Evolutionary conservation across 2,113 vertebrate species (phyloP).

Genomic region (Scartelaos histophorus): DNA sequence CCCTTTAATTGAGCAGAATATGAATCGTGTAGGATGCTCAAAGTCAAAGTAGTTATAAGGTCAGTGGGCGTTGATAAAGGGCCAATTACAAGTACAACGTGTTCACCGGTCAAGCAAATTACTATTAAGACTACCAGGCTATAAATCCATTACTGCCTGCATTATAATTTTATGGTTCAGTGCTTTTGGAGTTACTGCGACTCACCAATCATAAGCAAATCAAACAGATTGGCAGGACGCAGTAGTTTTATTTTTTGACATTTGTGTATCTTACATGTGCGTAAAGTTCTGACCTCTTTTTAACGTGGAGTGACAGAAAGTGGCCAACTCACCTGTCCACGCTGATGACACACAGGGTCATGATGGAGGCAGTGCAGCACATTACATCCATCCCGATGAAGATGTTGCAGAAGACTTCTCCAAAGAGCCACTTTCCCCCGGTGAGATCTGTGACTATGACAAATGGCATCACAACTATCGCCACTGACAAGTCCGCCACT

Average conservation of each 20-base stretch:
- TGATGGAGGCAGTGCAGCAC: conserved; percentile 83
- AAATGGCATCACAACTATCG: conserved; percentile 81
- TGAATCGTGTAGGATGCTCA: conserved; percentile 10
- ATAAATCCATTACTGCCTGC: conserved; percentile 31
- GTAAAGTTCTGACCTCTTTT: conserved; percentile 15
- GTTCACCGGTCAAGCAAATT: conserved; percentile 17
- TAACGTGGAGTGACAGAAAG: not conserved
- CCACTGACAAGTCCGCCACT: conserved; percentile 82
- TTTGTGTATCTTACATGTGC: conserved; percentile 6
- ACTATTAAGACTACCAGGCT: conserved; percentile 12
- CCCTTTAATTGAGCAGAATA: not conserved
- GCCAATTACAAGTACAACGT: conserved; percentile 15
- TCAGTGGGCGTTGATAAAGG: conserved; percentile 19
- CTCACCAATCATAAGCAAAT: not conserved
- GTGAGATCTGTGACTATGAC: conserved; percentile 82
- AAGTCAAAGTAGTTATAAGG: conserved; percentile 20
- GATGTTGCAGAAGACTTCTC: conserved; percentile 81
- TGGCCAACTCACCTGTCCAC: conserved; percentile 77
- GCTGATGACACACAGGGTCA: conserved; percentile 84
- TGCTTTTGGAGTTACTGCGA: not conserved
- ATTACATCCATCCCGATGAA: conserved; percentile 84
- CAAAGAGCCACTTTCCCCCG: conserved; percentile 82
- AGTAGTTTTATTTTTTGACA: not conserved
- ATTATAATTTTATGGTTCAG: conserved; percentile 22
- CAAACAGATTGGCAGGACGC: no score